Percentiles rank a stretch among this genome's conserved stretches.
Evolutionary conservation across 1,140 invertebrate genomes (phyloP).

Genomic region (Geopemphigus sp.): DNA sequence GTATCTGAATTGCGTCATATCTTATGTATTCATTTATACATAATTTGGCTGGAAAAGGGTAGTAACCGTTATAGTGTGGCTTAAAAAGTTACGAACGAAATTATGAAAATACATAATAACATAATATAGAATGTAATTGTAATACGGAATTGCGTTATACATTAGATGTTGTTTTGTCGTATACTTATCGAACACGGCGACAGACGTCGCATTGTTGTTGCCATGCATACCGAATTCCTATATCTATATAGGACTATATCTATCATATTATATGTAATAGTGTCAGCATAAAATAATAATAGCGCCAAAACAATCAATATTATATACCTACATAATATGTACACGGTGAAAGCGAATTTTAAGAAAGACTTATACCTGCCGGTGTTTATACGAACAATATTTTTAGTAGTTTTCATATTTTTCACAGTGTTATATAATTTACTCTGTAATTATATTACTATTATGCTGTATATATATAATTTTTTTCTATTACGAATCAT

Average conservation of each 20-base stretch:
- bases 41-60: constrained; percentile 1
- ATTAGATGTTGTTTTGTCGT: neutral
- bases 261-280: constrained; percentile 12
- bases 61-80: no score
- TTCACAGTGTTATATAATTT: constrained; percentile 28
- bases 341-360: constrained; percentile 40
- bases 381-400: neutral
- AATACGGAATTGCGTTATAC: constrained; percentile 16
- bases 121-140: no score
- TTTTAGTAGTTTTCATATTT: constrained; percentile 41
- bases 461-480: neutral
- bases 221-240: neutral
- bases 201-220: neutral
- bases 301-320: constrained; percentile 36
- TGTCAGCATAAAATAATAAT: constrained; percentile 27
- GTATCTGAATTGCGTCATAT: neutral
- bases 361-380: constrained; percentile 33
- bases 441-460: neutral
- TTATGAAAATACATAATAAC: neutral
- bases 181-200: neutral
- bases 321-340: neutral
- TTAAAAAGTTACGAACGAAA: neutral
- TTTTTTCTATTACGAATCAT: neutral
- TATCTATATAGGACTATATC: neutral
- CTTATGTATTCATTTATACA: neutral